Conservation (phyloP, 2,888 invertebrate genomes). For the Glyphotaelius pellucidus region DNA sequence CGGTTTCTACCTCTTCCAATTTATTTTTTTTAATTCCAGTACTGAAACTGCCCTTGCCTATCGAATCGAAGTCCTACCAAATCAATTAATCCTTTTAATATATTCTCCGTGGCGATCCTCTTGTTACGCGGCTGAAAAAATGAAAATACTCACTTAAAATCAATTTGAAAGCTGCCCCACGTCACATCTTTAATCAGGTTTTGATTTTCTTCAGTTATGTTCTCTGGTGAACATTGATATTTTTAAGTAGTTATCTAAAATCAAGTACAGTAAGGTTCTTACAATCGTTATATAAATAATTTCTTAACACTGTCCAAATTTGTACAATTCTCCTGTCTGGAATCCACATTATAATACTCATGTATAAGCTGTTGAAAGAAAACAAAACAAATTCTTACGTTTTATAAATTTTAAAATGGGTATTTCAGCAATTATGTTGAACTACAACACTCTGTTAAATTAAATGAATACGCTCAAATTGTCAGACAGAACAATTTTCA, state of each 20-base stretch:
- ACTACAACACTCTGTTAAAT: too few relatives aligned
- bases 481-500: too few relatives aligned
- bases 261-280: too few relatives aligned
- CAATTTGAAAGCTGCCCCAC: not conserved
- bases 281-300: too few relatives aligned
- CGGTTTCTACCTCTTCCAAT: not conserved
- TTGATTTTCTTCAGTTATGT: not conserved
- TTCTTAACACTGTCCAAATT: too few relatives aligned
- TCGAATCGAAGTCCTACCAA: conserved; percentile 27
- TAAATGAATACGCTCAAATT: too few relatives aligned
- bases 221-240: not conserved
- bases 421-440: too few relatives aligned
- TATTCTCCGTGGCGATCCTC: not conserved
- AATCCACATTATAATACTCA: too few relatives aligned
- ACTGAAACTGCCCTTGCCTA: conserved; percentile 2
- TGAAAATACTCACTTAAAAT: not conserved
- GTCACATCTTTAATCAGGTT: not conserved
- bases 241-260: not conserved
- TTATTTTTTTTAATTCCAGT: not conserved
- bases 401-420: too few relatives aligned
- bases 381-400: too few relatives aligned
- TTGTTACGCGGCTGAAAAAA: not conserved
- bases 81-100: conserved; percentile 19
- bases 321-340: too few relatives aligned
- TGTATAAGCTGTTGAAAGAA: too few relatives aligned